Base-by-base conservation (phyloP, 2,888 invertebrate genomes). In the Lasioglossum pauxillum region DNA sequence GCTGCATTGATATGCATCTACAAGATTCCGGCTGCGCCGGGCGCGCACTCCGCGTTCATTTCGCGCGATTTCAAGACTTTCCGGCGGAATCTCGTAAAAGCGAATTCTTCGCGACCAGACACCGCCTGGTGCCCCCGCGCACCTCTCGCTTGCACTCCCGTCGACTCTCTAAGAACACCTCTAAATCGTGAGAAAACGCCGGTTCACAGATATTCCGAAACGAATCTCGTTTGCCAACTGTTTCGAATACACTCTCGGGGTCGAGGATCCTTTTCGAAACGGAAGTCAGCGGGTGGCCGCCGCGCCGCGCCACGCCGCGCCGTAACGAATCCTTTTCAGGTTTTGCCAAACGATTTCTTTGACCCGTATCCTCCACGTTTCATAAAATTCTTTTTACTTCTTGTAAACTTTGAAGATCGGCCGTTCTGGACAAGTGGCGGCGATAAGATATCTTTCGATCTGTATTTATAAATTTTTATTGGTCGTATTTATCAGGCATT, bases 1-100 rank as follows among this genome's bases (percentile, higher is more conserved):
- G 41, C 83, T 82, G 87, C 88, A 91, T 91, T 91, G 91, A 91
- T 91, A 91, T 91, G 91, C 91, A 90, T 91, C 91, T 91, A 91
- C 91, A 91, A 91, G 91, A 91, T 91, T 91, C 91, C 91, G 79
- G 78, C 79, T 87, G 84, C 85, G 46, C 82, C 73, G 77, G 77
- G 77, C 84, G 90, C 84, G 80, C 84, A 81, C 85, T 75, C 83
- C 74, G 82, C 87, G 86, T 84, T 91, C 91, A 91, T 91, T 91
- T 91, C 85, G 87, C 82, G 88, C 89, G 90, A 90, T 91, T 91
- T 90, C 91, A 89, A 80, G 86, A 91, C 91, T 88, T 86, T 78
- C 85, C 86, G 83, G 75, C 84, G 88, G 91, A 91, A 91, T 91
- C 90, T 91, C 91, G 91, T 91, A 91, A 86, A 91, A 88, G 88